Evolutionary conservation across 2,797 vertebrate species (phyloP).

Genomic region (Chiroxiphia lanceolata): DNA sequence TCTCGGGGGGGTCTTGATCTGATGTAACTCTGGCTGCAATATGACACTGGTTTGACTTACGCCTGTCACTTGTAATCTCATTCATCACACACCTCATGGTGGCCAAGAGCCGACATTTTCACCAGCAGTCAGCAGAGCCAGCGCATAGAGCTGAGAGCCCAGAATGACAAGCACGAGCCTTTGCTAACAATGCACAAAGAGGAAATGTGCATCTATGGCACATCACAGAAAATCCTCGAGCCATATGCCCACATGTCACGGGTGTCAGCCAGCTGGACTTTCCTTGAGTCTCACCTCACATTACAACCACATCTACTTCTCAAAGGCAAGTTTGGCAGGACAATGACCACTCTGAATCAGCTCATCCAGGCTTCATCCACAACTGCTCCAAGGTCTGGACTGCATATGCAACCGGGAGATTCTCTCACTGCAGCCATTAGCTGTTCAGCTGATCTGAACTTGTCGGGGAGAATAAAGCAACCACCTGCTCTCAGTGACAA

Average conservation of each 20-base stretch:
- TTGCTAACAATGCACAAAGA: background rate
- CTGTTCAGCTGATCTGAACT: slow-evolving; percentile 50
- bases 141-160: background rate
- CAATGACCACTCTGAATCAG: background rate
- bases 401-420: background rate
- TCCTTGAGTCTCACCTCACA: background rate
- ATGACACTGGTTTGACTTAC: background rate
- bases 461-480: slow-evolving; percentile 41
- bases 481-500: slow-evolving; percentile 57
- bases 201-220: background rate
- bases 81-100: background rate
- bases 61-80: background rate
- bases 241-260: background rate
- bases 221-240: background rate
- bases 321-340: background rate
- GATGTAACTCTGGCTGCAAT: background rate
- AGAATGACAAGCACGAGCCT: background rate
- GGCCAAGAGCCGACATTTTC: background rate
- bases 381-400: background rate
- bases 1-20: background rate
- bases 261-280: background rate
- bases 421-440: slow-evolving; percentile 6
- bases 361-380: background rate
- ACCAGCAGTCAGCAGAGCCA: background rate
- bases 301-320: background rate